phyloP scores from a whole-genome alignment of 2,888 invertebrate species.

The Xanthia togata region DNA sequence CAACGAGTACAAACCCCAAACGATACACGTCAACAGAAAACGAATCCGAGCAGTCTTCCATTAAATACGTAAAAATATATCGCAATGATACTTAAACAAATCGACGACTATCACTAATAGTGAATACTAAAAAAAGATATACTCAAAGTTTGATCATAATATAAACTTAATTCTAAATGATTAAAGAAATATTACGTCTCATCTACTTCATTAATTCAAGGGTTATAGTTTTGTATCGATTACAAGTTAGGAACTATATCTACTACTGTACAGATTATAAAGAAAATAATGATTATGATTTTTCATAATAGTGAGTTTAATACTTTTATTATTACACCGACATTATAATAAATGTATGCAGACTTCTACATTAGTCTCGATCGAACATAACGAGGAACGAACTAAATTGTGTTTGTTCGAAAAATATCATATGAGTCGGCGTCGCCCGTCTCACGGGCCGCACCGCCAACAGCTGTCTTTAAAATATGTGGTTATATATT shows the following conservation, averaged over 20 bases:
- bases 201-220: slow-evolving; percentile 83
- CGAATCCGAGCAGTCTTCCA: slow-evolving; percentile 88
- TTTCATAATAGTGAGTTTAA: slow-evolving; percentile 75
- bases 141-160: slow-evolving; percentile 82
- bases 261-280: slow-evolving; percentile 87
- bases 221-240: slow-evolving; percentile 89
- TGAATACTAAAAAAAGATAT: slow-evolving; percentile 77
- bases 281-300: slow-evolving; percentile 82
- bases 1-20: slow-evolving; percentile 46
- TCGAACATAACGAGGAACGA: slow-evolving; percentile 61
- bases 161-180: slow-evolving; percentile 77
- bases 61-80: slow-evolving; percentile 81
- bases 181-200: slow-evolving; percentile 80
- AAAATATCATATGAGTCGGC: slow-evolving; percentile 59
- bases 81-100: slow-evolving; percentile 76
- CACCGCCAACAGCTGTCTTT: slow-evolving; percentile 76
- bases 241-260: slow-evolving; percentile 88
- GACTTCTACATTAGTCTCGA: slow-evolving; percentile 58
- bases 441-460: slow-evolving; percentile 82
- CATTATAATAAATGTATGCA: slow-evolving; percentile 61
- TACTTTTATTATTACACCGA: slow-evolving; percentile 73
- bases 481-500: slow-evolving; percentile 76
- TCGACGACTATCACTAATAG: slow-evolving; percentile 79
- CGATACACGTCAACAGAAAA: slow-evolving; percentile 76
- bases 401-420: slow-evolving; percentile 67